Conservation (phyloP, 1,140 invertebrate species). For the Penaeus japonicus region DNA sequence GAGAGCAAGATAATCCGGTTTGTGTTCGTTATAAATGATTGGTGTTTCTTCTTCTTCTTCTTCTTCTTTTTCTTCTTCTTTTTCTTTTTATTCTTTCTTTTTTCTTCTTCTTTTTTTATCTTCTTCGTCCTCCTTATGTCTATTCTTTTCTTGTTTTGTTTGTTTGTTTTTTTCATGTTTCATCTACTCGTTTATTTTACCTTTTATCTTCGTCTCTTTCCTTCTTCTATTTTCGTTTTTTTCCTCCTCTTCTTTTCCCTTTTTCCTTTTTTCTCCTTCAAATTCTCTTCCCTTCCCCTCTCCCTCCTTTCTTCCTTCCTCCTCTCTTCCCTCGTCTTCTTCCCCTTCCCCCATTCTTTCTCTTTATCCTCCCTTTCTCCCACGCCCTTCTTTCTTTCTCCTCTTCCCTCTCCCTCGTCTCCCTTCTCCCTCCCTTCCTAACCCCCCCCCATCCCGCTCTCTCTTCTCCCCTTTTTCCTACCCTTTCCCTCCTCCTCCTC, state of each 20-base stretch:
- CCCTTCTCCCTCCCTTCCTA: background rate
- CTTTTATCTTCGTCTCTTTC: background rate
- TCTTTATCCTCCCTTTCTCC: too few relatives aligned
- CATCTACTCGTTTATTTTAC: background rate
- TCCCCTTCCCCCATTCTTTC: background rate
- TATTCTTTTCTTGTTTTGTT: background rate
- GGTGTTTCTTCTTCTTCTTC: background rate
- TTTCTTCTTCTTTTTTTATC: too few relatives aligned
- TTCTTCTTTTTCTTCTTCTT: background rate
- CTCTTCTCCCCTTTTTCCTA: too few relatives aligned
- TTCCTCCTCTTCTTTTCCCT: too few relatives aligned
- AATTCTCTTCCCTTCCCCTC: too few relatives aligned
- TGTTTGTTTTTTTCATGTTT: background rate
- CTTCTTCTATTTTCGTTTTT: too few relatives aligned
- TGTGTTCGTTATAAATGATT: background rate
- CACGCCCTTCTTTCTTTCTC: too few relatives aligned
- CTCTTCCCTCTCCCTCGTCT: background rate
- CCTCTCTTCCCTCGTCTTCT: background rate
- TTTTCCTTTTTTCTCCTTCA: too few relatives aligned
- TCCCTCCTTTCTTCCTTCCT: background rate
- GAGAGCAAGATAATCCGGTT: too few relatives aligned
- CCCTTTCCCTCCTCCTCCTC: too few relatives aligned
- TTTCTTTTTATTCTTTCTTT: background rate
- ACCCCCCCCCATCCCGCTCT: too few relatives aligned
- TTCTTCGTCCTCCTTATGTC: too few relatives aligned